Conservation (phyloP, 2,888 invertebrate genomes). For the Horisme vitalbata region DNA sequence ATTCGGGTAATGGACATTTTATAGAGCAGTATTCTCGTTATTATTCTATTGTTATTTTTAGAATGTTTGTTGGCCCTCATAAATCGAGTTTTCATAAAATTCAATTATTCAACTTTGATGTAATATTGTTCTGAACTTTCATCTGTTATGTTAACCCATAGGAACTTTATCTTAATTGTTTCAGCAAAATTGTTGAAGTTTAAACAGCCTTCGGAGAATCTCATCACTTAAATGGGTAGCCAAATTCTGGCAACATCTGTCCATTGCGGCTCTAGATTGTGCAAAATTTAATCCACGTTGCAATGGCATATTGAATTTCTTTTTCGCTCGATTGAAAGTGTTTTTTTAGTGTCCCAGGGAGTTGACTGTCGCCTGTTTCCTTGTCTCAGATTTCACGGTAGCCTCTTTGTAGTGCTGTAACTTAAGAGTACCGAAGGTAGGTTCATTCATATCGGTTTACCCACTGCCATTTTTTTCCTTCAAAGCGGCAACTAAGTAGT, state of each 20-base stretch:
- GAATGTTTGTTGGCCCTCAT: constrained; percentile 10
- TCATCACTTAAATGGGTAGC: constrained; percentile 60
- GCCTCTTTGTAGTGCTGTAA: constrained; percentile 69
- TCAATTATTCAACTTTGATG: constrained; percentile 22
- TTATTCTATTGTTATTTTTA: constrained; percentile 46
- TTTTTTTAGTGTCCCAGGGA: constrained; percentile 66
- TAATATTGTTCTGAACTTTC: constrained; percentile 32
- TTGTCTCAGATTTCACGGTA: constrained; percentile 77
- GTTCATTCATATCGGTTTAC: constrained; percentile 64
- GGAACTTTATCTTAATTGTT: constrained; percentile 44
- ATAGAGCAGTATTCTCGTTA: constrained; percentile 58
- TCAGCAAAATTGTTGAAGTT: constrained; percentile 46
- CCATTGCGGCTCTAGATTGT: constrained; percentile 69
- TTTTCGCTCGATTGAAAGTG: constrained; percentile 70
- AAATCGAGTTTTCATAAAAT: background rate
- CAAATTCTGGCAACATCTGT: constrained; percentile 74
- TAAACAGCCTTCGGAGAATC: constrained; percentile 49
- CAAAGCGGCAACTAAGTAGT: constrained; percentile 46
- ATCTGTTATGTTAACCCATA: constrained; percentile 29
- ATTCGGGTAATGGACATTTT: constrained; percentile 58
- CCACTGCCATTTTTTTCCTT: constrained; percentile 47
- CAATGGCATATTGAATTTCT: constrained; percentile 77
- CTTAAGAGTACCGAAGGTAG: constrained; percentile 55
- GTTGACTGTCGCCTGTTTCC: constrained; percentile 77
- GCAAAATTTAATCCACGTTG: constrained; percentile 77